phyloP scores from a whole-genome alignment of 92 coral and sea anemone genomes.

The Phenganax stokvisi region DNA sequence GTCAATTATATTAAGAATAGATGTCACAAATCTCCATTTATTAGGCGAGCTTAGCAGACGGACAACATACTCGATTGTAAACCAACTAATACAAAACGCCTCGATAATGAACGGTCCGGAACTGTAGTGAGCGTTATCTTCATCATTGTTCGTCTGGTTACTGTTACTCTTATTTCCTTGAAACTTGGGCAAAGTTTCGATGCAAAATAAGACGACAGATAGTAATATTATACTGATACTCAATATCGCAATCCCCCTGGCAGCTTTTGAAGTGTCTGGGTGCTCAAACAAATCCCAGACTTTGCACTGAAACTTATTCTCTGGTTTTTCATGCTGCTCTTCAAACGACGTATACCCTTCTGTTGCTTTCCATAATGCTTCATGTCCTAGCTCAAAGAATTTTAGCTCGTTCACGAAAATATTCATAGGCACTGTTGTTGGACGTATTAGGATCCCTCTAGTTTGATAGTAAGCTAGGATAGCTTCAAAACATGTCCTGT shows the following conservation, averaged over 20 bases:
- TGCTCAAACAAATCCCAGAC: slow-evolving; percentile 87
- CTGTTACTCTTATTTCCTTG: slow-evolving; percentile 43
- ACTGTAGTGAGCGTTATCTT: slow-evolving; percentile 34
- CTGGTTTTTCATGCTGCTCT: slow-evolving; percentile 65
- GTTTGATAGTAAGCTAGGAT: slow-evolving; percentile 93
- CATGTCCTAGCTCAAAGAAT: slow-evolving; percentile 87
- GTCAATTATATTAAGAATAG: slow-evolving; percentile 84
- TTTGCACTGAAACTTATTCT: slow-evolving; percentile 65
- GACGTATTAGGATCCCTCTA: slow-evolving; percentile 79
- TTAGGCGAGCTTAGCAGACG: slow-evolving; percentile 76
- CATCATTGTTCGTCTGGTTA: slow-evolving; percentile 28
- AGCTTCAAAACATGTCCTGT: slow-evolving; percentile 90
- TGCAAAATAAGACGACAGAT: slow-evolving; percentile 86
- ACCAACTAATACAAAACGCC: slow-evolving; percentile 87
- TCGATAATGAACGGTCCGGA: slow-evolving; percentile 68
- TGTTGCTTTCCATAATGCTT: slow-evolving; percentile 77
- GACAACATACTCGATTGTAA: slow-evolving; percentile 71
- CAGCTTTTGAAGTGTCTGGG: slow-evolving; percentile 81
- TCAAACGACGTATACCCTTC: slow-evolving; percentile 59
- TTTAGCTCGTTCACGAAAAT: slow-evolving; percentile 82
- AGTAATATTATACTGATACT: slow-evolving; percentile 69
- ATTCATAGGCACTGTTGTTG: slow-evolving; percentile 79
- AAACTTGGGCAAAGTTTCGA: slow-evolving; percentile 90
- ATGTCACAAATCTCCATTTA: slow-evolving; percentile 81
- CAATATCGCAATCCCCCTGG: slow-evolving; percentile 75